These are phyloP conservation scores for Spheniscus mendiculus DNA, from an alignment of 2,113 vertebrate genomes.

Conservation along the genomic window DNA sequence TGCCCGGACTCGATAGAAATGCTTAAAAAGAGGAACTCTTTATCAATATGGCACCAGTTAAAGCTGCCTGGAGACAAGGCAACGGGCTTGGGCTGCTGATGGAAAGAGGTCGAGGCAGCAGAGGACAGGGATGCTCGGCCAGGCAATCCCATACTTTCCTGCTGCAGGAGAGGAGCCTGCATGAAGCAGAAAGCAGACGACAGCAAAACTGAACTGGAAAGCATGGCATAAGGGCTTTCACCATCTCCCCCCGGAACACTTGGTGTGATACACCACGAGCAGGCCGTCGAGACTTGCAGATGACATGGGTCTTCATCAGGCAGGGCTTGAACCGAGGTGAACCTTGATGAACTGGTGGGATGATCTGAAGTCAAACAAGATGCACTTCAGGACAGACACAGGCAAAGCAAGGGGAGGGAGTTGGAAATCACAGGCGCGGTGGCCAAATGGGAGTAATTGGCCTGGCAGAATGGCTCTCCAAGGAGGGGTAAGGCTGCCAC, in stretches of 20 bases:
- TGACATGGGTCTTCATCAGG: neutral
- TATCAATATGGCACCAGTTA: neutral
- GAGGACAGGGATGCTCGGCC: neutral
- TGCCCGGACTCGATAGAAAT: neutral
- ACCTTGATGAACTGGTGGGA: neutral
- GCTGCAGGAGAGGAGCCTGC: neutral
- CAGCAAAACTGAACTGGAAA: neutral
- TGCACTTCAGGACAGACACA: neutral
- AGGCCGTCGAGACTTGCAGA: neutral
- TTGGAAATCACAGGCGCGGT: neutral
- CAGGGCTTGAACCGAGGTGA: rapidly evolving
- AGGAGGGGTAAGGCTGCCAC: neutral
- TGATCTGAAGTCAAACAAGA: conserved; percentile 7
- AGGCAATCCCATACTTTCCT: rapidly evolving
- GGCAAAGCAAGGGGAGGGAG: neutral
- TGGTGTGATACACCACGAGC: neutral
- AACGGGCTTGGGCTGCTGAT: rapidly evolving
- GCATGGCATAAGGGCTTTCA: neutral
- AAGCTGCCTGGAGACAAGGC: neutral
- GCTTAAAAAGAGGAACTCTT: neutral
- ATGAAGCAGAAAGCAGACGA: rapidly evolving
- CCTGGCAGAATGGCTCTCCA: neutral
- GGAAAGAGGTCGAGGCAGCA: neutral
- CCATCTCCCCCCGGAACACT: neutral
- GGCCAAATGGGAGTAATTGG: neutral